Evolutionary conservation across 2,113 vertebrate genomes (phyloP).

Genomic region (Rhinolophus ferrumequinum): DNA sequence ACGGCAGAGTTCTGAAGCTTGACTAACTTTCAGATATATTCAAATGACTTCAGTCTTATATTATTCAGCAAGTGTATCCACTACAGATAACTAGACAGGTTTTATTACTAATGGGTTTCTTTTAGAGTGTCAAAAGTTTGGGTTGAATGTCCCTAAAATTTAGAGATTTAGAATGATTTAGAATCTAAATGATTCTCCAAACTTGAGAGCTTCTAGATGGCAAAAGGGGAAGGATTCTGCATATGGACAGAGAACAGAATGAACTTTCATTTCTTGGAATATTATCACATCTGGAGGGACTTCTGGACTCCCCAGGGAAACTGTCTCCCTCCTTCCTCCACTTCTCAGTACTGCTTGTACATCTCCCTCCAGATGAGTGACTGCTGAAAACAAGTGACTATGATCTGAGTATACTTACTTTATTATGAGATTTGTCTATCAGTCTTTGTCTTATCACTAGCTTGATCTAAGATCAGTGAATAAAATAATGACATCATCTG

Average conservation of each 20-base stretch:
- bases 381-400: neutral
- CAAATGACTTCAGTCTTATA: neutral
- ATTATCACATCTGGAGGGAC: neutral
- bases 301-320: neutral
- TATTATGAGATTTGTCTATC: neutral
- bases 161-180: neutral
- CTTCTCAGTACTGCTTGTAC: neutral
- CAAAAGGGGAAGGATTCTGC: neutral
- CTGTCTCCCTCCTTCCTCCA: neutral
- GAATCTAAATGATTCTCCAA: neutral
- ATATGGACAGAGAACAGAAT: neutral
- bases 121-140: neutral
- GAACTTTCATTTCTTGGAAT: neutral
- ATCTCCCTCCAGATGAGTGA: neutral
- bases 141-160: neutral
- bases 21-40: neutral
- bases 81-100: neutral
- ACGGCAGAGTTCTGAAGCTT: neutral
- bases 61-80: neutral
- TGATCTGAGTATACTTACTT: neutral
- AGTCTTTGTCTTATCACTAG: neutral
- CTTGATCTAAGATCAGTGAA: conserved; percentile 22
- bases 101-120: neutral
- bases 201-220: neutral
- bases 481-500: conserved; percentile 27